phyloP scores from a whole-genome alignment of 2,113 vertebrate genomes.

The Cercocebus atys region DNA sequence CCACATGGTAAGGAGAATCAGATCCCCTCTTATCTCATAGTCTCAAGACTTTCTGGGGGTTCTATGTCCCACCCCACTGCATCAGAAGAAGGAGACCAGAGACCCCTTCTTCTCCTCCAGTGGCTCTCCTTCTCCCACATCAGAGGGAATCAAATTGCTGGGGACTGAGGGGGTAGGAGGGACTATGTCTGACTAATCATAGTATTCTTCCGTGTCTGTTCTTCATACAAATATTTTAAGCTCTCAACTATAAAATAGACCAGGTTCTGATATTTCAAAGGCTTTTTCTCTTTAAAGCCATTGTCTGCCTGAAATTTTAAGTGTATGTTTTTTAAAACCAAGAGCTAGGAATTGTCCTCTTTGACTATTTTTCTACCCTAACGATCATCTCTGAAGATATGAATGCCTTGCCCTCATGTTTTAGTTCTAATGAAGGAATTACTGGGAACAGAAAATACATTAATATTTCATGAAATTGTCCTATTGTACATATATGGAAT shows the following conservation, averaged over 20 bases:
- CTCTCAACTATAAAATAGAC: neutral
- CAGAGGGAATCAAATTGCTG: neutral
- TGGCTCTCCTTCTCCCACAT: neutral
- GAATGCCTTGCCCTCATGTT: neutral
- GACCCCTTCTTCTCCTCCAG: neutral
- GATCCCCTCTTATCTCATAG: neutral
- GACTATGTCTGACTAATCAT: neutral
- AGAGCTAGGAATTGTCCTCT: neutral
- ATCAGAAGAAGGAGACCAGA: neutral
- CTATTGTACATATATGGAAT: neutral
- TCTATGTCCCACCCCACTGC: neutral
- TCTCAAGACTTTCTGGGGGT: neutral
- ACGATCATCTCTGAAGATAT: neutral
- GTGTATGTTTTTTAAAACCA: neutral
- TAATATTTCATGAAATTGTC: neutral
- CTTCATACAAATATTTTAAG: neutral
- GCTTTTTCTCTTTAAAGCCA: neutral
- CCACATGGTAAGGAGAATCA: neutral
- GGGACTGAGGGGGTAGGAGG: neutral
- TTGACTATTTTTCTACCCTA: conserved; percentile 24
- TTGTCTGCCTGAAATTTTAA: neutral
- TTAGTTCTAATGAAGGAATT: conserved; percentile 1
- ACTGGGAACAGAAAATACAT: neutral
- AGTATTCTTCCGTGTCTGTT: neutral
- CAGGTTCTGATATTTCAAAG: neutral